Base-by-base conservation (phyloP, 2,888 invertebrate species). In the Eubasilissa splendida region DNA sequence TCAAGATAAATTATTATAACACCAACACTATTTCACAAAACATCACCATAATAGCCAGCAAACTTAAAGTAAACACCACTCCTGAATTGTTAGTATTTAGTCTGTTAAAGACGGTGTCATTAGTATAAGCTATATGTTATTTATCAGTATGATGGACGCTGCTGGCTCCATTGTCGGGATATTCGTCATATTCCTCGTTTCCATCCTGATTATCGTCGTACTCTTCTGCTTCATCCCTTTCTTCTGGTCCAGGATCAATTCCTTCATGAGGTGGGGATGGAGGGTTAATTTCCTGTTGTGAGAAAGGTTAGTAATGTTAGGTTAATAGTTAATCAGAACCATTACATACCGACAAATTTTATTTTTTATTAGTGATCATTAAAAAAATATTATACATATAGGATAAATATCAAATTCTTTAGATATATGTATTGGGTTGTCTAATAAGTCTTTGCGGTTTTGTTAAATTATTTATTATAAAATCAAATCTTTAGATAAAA, bases 151-250 rank as follows among this genome's bases (percentile, higher is more conserved):
- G 84, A 71, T 84, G 84, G 60, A 84, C 80, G 77, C 83, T 84
- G 59, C 80, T 84, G 42, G 85, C 84, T 80, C 85, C 82, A 81
- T 85, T 84, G 81, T 92, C 92, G 68, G 92, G 88, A 88, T 93
- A 91, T 80, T 91, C 90, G 74, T 92, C 92, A 85, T 93, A 92
- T 85, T 93, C 93, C 81, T 92, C 92, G 84, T 91, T 90, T 81
- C 87, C 90, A 80, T 92, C 92, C 82, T 92, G 92, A 85, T 92
- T 91, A 58, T 91, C 91, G 76, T 89, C 90, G 71, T 90, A 88
- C 76, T 90, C 90, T 53, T 87, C 88, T 79, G 88, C 89, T 77
- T 92, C 92, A 84, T 87, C 91, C 86, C 87, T 86, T 84, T 92
- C 91, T 84, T 92, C 92, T 83, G 91, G 91, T 84, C 91, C 92